These are phyloP conservation scores for Drosophila orosa DNA, from an alignment of 1,140 invertebrate species.

Conservation along the genomic window DNA sequence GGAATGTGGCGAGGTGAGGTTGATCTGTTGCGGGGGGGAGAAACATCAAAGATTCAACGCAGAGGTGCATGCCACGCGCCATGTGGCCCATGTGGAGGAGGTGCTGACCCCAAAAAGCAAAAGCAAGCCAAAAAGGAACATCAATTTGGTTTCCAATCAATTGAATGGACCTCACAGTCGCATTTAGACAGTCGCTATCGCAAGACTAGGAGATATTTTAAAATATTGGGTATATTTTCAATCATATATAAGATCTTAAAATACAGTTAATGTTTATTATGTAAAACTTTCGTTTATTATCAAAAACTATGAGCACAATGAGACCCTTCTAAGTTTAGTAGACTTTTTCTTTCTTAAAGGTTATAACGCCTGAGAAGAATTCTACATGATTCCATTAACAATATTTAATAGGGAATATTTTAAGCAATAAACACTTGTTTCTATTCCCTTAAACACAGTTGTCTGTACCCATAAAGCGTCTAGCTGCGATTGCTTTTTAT, in stretches of 20 bases:
- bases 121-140: conserved; percentile 37
- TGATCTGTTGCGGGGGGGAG: conserved; percentile 16
- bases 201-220: background rate
- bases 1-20: background rate
- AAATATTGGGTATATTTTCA: background rate
- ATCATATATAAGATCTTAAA: background rate
- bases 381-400: background rate
- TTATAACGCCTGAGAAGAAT: background rate
- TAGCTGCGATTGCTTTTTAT: conserved; percentile 63
- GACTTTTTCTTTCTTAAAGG: background rate
- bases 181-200: conserved; percentile 19
- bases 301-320: background rate
- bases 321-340: background rate
- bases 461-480: conserved; percentile 9
- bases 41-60: conserved; percentile 64
- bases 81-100: conserved; percentile 58
- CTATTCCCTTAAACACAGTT: background rate
- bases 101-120: conserved; percentile 65
- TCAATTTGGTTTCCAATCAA: conserved; percentile 72
- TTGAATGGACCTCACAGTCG: conserved; percentile 47
- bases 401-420: background rate
- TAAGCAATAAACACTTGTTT: background rate
- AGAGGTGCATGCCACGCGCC: conserved; percentile 62
- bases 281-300: background rate
- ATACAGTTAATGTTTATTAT: background rate